phyloP scores from a whole-genome alignment of 2,113 vertebrate genomes.

The Todiramphus chloris region DNA sequence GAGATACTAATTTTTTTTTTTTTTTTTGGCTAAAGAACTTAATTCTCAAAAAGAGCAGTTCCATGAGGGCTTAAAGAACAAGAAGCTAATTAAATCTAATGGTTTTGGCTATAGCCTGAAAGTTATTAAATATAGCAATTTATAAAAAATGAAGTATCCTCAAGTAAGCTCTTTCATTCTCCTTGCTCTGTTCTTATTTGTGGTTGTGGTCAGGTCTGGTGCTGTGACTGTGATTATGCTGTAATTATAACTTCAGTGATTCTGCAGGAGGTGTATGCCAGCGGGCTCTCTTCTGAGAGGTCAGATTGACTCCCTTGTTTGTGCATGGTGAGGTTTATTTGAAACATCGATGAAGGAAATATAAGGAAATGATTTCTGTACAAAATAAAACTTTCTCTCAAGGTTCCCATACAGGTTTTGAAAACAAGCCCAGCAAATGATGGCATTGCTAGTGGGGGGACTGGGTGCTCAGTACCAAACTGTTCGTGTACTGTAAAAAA shows the following conservation, averaged over 20 bases:
- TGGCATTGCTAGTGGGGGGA: neutral
- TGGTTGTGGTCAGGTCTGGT: neutral
- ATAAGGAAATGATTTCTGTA: constrained; percentile 16
- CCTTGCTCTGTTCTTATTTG: neutral
- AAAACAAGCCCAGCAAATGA: constrained; percentile 17
- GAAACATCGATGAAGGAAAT: neutral
- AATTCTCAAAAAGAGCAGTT: neutral
- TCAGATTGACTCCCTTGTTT: neutral
- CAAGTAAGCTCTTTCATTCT: neutral
- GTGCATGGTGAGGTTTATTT: neutral
- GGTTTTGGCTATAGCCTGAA: neutral
- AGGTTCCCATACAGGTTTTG: constrained; percentile 21
- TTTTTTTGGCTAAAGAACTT: neutral
- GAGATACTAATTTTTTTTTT: neutral
- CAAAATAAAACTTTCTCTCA: constrained; percentile 1
- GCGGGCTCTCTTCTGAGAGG: neutral
- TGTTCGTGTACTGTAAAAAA: neutral
- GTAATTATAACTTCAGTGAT: neutral
- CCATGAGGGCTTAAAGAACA: neutral
- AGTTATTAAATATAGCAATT: neutral
- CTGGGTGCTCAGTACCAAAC: neutral
- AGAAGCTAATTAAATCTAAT: neutral
- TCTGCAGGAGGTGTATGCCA: neutral
- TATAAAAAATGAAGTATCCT: neutral
- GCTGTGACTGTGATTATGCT: neutral